A percentile compares a stretch with the other conserved stretches of the same genome.
Evolutionary conservation across 2,113 vertebrate species (phyloP).

Genomic region (Ibidorhyncha struthersii): DNA sequence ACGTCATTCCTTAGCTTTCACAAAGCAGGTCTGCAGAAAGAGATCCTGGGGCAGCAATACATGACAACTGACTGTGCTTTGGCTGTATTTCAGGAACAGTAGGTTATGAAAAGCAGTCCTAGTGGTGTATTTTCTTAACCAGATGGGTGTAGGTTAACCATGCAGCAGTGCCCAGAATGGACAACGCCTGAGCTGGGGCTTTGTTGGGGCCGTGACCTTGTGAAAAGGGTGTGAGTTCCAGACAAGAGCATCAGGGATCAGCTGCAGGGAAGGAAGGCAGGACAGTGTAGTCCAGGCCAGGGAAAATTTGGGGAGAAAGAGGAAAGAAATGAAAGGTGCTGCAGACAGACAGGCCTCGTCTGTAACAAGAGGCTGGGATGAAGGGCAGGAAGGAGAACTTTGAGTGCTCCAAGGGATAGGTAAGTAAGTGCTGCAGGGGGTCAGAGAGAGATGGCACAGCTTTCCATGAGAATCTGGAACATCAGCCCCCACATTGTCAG

Average conservation of each 20-base stretch:
- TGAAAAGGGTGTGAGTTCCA: background rate
- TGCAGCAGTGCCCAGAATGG: background rate
- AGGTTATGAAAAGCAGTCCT: background rate
- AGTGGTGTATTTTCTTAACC: background rate
- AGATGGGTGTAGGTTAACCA: background rate
- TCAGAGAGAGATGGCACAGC: too few relatives aligned
- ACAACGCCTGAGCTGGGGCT: background rate
- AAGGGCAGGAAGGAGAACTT: too few relatives aligned
- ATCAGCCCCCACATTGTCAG: too few relatives aligned
- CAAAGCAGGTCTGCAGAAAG: background rate
- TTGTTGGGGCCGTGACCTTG: background rate
- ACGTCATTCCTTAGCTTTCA: too few relatives aligned
- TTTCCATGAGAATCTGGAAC: too few relatives aligned
- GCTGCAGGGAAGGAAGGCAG: background rate
- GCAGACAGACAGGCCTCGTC: background rate
- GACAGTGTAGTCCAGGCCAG: background rate
- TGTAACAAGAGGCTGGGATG: too few relatives aligned
- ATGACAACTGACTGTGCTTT: background rate
- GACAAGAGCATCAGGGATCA: background rate
- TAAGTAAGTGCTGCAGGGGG: too few relatives aligned
- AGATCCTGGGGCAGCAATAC: background rate
- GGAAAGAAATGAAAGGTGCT: background rate
- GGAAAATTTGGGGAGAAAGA: background rate
- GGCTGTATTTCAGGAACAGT: background rate
- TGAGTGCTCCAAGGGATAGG: too few relatives aligned